Evolutionary conservation across 30 jellyfish, hydroid and myxozoan species (phyloP), one percentile per base, ranked within the genome.

Genomic region (Hydractinia symbiolongicarpus): DNA sequence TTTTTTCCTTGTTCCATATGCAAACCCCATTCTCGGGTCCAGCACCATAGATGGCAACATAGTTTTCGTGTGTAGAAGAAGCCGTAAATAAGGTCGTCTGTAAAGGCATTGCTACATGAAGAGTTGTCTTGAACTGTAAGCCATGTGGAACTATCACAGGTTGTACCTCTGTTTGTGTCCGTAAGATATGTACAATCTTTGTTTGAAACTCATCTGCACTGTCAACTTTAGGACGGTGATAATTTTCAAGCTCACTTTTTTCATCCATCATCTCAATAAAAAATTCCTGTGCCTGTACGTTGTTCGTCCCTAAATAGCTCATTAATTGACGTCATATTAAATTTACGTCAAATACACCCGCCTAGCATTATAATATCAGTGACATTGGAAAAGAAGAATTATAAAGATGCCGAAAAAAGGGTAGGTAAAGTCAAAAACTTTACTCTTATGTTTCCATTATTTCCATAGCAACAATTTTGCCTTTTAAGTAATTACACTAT

Each of bases 21-120:
- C 86, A 53, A 19, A 91, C 58, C 9, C 82, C 88, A 69, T 83
- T 86, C 79, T 84, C 77, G 7, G 66, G 95, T 6, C 99, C 96
- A 8, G 87, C 84, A 4, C 96, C 96, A 66, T 88, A 88, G 55
- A 84, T 94, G 5, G 81, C 95, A 50, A 94, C 72, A 78, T 82
- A 84, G 82, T 52, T 84, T 21, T 83, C 91, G 9, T 74, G 83
- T 15, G 88, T 74, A 4, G 87, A 11, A 5, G 87, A 5, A 2
- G 61, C 50, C 8, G 89, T 53, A 53, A 67, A 86, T 82, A 84
- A 49, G 20, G 86, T 61, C 67, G 91, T 55, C 14, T 86, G 94
- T 13, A 94, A 77, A 15, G 90, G 96, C 60, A 87, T 88, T 5
- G 98, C 69, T 13, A 83, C 93, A 50, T 66, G 20, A 5, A 93